Evolutionary conservation across 2,888 invertebrate species (phyloP).

Genomic region (Aethes cnicana): DNA sequence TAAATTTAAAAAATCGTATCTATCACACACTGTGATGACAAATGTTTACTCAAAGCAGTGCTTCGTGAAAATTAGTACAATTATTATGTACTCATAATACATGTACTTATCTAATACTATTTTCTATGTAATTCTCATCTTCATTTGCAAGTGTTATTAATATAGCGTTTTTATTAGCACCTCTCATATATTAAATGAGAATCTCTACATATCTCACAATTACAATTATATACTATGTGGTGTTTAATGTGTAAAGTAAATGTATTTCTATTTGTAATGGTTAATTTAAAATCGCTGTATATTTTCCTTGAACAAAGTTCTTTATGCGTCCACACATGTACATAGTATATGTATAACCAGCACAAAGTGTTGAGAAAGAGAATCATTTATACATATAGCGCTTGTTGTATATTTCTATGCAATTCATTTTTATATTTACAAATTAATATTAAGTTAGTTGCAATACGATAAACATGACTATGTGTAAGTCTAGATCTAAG

Average conservation of each 20-base stretch:
- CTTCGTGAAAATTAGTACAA: too few relatives aligned
- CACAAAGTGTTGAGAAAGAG: slow-evolving; percentile 30
- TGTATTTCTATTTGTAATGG: slow-evolving; percentile 9
- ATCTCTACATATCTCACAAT: slow-evolving; percentile 20
- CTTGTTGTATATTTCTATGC: slow-evolving; percentile 31
- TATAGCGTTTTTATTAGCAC: slow-evolving; percentile 8
- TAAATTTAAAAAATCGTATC: slow-evolving; percentile 8
- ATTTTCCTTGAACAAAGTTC: slow-evolving; percentile 29
- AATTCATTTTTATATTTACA: slow-evolving; percentile 22
- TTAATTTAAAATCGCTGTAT: slow-evolving; percentile 17
- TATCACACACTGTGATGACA: slow-evolving; percentile 12
- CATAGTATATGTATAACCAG: slow-evolving; percentile 23
- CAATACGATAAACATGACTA: slow-evolving; percentile 43
- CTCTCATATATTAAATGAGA: slow-evolving; percentile 6
- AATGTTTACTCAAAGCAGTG: too few relatives aligned
- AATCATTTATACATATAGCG: slow-evolving; percentile 25
- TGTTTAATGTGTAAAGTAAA: background rate
- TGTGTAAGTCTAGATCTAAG: slow-evolving; percentile 21
- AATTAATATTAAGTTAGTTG: slow-evolving; percentile 36
- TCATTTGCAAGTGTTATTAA: too few relatives aligned
- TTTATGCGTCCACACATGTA: slow-evolving; percentile 19
- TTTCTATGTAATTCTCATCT: too few relatives aligned
- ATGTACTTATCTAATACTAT: too few relatives aligned
- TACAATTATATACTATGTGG: background rate
- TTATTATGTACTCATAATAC: too few relatives aligned